Conservation (phyloP, 2,888 invertebrate species). For the Metallyticus violacea region DNA sequence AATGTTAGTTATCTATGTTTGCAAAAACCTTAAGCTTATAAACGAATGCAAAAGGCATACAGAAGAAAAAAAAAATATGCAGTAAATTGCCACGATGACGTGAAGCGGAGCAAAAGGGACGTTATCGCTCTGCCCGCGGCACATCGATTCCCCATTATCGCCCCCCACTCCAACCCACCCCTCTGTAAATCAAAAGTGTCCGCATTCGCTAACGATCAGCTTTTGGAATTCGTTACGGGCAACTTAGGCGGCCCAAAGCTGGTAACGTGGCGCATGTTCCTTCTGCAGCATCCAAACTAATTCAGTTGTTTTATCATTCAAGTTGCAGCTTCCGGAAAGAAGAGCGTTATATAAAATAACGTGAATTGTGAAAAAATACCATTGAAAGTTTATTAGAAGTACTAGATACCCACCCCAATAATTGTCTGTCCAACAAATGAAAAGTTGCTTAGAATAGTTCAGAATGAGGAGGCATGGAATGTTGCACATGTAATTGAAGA, state of each 20-base stretch:
- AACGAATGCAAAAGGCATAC: background rate
- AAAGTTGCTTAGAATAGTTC: too few species aligned
- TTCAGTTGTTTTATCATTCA: background rate
- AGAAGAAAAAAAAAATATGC: background rate
- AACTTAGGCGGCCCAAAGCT: background rate
- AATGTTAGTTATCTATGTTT: too few species aligned
- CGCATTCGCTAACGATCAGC: background rate
- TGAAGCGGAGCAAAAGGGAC: background rate
- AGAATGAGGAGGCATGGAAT: too few species aligned
- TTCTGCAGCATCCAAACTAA: background rate
- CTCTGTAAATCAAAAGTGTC: background rate
- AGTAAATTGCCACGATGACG: background rate
- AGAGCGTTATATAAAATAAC: too few species aligned
- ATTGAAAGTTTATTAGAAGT: too few species aligned
- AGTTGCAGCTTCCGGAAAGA: background rate
- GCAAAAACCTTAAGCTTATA: too few species aligned
- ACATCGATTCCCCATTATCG: slow-evolving; percentile 32
- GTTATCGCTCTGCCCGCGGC: slow-evolving; percentile 1
- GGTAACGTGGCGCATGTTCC: background rate
- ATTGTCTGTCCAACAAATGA: too few species aligned
- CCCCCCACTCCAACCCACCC: background rate
- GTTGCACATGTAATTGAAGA: too few species aligned
- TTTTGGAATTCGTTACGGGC: background rate
- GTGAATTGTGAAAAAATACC: too few species aligned
- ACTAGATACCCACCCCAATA: too few species aligned